Percentiles rank a stretch among this genome's conserved stretches.
Conservation (phyloP, 2,113 vertebrate species). For the zebrafish (Danio rerio) region GRCz12tu NC_133199.1:6854001-6854500, state of each 20-base stretch:
- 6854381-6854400: no score
- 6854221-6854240: conserved; percentile 3
- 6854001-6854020: conserved; percentile 25
- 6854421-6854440: no score
- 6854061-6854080: background rate
- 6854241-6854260: conserved; percentile 55
- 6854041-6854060: conserved; percentile 20
- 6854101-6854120: background rate
- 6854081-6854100: conserved; percentile 49
- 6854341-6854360: background rate
- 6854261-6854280: conserved; percentile 68
- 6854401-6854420: no score
- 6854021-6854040: conserved; percentile 38
- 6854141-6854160: background rate
- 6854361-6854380: no score
- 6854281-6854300: conserved; percentile 7
- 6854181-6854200: background rate
- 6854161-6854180: background rate
- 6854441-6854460: no score
- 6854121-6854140: conserved; percentile 4
- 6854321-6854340: background rate
- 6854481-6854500: no score
- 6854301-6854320: conserved; percentile 5
- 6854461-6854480: no score
- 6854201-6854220: conserved; percentile 7